These are phyloP conservation scores for Camponotus vicinus DNA, from an alignment of 1,140 invertebrate genomes.

Conservation along the genomic window DNA sequence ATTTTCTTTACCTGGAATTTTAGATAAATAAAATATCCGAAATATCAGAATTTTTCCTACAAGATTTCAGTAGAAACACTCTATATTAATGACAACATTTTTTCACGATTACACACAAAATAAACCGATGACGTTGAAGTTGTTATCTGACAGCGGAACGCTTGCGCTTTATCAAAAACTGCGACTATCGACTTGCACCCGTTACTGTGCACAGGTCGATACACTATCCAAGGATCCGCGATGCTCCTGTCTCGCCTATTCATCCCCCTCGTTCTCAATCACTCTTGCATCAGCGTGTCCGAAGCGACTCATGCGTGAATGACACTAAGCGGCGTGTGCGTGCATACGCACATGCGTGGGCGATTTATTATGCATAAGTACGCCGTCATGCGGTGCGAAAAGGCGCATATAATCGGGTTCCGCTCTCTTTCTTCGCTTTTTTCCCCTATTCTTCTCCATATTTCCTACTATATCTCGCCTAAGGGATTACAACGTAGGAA, in stretches of 20 bases:
- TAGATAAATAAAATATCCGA: too few relatives aligned
- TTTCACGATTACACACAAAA: too few relatives aligned
- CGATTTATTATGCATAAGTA: conserved; percentile 24
- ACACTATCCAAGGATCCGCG: conserved; percentile 73
- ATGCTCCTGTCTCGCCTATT: conserved; percentile 72
- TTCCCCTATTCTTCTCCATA: too few relatives aligned
- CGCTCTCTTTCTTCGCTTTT: conserved; percentile 11
- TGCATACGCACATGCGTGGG: conserved; percentile 13
- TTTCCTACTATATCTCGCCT: not conserved
- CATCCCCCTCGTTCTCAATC: conserved; percentile 28
- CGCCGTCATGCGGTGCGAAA: not conserved
- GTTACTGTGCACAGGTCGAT: conserved; percentile 76
- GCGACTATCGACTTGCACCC: conserved; percentile 36
- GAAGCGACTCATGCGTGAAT: conserved; percentile 10
- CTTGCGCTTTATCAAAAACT: not conserved
- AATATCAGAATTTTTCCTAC: too few relatives aligned
- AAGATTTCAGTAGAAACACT: too few relatives aligned
- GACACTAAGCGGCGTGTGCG: not conserved
- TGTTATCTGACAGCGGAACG: not conserved
- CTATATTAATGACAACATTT: too few relatives aligned
- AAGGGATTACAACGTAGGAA: conserved; percentile 33
- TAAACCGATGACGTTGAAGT: not conserved
- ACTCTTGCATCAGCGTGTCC: conserved; percentile 29
- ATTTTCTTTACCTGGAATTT: too few relatives aligned
- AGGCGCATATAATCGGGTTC: conserved; percentile 49